Evolutionary conservation across 2,113 vertebrate species (phyloP), one percentile per base, ranked within the genome.

Genomic region (Lagenorhynchus albirostris): DNA sequence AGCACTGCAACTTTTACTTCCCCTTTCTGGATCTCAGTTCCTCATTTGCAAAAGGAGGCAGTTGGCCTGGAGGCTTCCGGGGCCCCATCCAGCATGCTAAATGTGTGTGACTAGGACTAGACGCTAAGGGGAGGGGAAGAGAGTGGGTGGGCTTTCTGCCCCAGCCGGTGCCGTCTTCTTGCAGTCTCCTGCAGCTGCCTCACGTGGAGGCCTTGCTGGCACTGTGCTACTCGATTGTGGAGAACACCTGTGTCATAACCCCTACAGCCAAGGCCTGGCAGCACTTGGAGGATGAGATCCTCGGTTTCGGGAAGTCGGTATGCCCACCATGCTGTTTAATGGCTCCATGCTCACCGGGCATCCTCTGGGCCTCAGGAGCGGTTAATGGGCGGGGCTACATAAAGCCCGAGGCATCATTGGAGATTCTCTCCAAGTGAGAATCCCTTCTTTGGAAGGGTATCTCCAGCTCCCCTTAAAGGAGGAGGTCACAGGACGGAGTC

Each of bases 221-320:
- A 68, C 89, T 99, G 87, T 99, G 99, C 97, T 98, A 98, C 1
- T 94, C 98, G 6, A 68, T 98, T 47, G 76, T 99, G 96, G 96
- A 98, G 94, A 98, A 97, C 90, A 97, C 96, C 79, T 99, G 99
- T 62, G n/a, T 98, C 87, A 93, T 97, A 0, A 98, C 98, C 0
- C 94, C 94, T 55, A 47, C 98, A 9, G 94, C 98, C 83, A 96
- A 65, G 85, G 98, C 98, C 97, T 99, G 99, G 99, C 98, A 95
- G 94, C 92, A 98, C 94, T 25, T 98, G 92, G 99, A 99, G 60
- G 96, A 87, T 38, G 98, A 93, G 81, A n/a, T 53, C 50, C 36
- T 98, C 33, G 98, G 98, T 20, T 99, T 98, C 0, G 98, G 98
- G 88, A 90, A 97, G 26, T 53, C 2, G 98, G 99, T 99, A 98